These are phyloP conservation scores for Vombatus ursinus DNA, from an alignment of 2,113 vertebrate species.

Conservation along the genomic window DNA sequence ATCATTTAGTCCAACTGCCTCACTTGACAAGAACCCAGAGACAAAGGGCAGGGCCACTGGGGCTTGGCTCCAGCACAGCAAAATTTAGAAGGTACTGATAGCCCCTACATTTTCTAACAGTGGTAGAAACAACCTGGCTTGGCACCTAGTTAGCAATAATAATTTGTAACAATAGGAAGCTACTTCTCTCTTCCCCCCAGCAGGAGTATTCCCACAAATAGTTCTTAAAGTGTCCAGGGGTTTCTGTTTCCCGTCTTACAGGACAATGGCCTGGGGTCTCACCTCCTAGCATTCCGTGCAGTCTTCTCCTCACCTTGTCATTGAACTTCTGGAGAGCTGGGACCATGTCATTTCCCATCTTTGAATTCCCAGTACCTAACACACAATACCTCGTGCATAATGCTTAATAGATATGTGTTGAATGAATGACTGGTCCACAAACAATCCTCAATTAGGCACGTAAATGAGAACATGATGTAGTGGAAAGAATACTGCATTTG, in stretches of 20 bases:
- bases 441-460: neutral
- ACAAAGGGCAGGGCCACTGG: neutral
- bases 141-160: neutral
- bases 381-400: neutral
- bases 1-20: neutral
- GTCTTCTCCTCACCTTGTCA: neutral
- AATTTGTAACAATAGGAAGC: neutral
- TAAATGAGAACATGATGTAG: neutral
- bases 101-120: neutral
- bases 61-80: neutral
- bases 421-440: neutral
- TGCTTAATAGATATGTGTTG: neutral
- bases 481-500: neutral
- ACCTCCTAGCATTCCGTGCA: neutral
- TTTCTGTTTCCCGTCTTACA: neutral
- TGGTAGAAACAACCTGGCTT: neutral
- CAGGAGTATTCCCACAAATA: neutral
- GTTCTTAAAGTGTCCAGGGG: neutral
- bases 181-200: neutral
- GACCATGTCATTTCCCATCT: rapidly evolving
- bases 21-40: neutral
- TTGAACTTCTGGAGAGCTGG: rapidly evolving
- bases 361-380: neutral
- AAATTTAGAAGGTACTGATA: neutral
- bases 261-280: neutral